These are phyloP conservation scores for Cepphus grylle DNA, from an alignment of 2,113 vertebrate genomes.

Conservation along the genomic window DNA sequence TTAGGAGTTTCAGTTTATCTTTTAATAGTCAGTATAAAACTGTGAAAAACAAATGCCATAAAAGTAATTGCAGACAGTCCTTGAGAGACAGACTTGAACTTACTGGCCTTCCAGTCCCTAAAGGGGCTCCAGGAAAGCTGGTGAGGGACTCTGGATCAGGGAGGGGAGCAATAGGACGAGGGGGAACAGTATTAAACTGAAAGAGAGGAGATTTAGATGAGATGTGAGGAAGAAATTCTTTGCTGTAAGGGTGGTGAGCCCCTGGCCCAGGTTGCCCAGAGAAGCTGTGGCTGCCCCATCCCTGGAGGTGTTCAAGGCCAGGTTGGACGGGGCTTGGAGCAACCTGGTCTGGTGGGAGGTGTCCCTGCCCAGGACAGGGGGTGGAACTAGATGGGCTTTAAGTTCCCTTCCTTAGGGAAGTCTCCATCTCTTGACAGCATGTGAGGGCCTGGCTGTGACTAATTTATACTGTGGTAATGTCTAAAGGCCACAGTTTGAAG, in stretches of 20 bases:
- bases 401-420: not conserved
- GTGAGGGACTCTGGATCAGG: not conserved
- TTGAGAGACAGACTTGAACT: not conserved
- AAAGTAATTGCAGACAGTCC: not conserved
- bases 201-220: not conserved
- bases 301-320: not conserved
- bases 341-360: not conserved
- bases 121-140: not conserved
- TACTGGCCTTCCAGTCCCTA: not conserved
- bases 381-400: not conserved
- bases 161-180: not conserved
- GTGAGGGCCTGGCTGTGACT: not conserved
- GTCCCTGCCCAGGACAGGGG: not conserved
- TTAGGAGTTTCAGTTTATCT: not conserved
- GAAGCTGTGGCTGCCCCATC: not conserved
- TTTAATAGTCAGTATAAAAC: not conserved
- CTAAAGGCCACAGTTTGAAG: not conserved
- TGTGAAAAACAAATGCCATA: not conserved
- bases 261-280: not conserved
- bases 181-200: not conserved
- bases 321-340: not conserved
- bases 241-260: not conserved
- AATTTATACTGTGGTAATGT: not conserved
- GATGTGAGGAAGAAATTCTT: not conserved
- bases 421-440: not conserved